Base-by-base conservation (phyloP, 1,140 invertebrate species). In the Drosophila parvula region DNA sequence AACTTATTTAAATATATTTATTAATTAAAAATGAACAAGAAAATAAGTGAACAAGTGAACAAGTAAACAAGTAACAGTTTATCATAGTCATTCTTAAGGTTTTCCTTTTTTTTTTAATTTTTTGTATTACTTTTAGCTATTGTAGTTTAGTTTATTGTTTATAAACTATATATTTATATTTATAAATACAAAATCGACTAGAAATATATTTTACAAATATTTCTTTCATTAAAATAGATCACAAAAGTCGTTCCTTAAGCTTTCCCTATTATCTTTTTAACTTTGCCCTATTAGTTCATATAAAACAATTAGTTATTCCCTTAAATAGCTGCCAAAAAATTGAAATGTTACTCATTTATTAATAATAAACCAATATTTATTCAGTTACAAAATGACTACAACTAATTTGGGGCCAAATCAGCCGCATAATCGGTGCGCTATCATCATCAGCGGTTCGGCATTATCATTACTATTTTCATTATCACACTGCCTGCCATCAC, bases 381-480 rank as follows among this genome's bases (percentile, higher is more conserved):
- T 14, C 18, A 14, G 22, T 36, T 36, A 5, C 1, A 63, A 30
- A 12, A 34, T 43, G n/a, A 28, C 11, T 36, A 32, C 27, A 12
- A 56, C 9, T 51, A 22, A 1, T 36, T 27, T 16, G 8, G 4
- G 12, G 36, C 64, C 7, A 65, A 68, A 65, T 51, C 65, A 44
- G 18, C 4, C 16, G 60, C 60, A 50, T 68, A 65, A 65, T 51
- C 45, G 40, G 18, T n/a, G n/a, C 5, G 60, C 60, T 48, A 69
- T 65, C 38, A 28, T 28, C 47, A 69, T 69, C 60, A 63, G 38
- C 28, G 28, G 8, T 22, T 18, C 59, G 32, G 14, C 11, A 48
- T 48, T 45, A 51, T 64, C 47, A 64, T 51, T 40, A 41, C 32
- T 34, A 64, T 58, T 30, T 44, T 64, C 40, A 22, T 58, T 3